A percentile compares a stretch with the other conserved stretches of the same genome.
Evolutionary conservation across 2,888 invertebrate species (phyloP).

Genomic region (Heliconius ismenius): DNA sequence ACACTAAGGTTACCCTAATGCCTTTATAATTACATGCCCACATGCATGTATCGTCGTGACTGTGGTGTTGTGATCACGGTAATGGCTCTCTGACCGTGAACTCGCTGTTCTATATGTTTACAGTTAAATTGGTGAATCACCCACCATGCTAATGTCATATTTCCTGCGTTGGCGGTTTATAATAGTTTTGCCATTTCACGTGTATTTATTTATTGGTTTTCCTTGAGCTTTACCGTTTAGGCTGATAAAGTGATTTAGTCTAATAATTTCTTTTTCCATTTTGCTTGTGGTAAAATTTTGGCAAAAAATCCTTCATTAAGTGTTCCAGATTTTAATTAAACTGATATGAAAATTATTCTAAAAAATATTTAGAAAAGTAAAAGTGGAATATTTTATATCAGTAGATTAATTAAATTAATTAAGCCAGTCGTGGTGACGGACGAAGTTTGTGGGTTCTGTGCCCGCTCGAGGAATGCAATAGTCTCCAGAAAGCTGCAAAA

Average conservation of each 20-base stretch:
- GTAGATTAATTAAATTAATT: no score
- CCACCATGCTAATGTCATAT: constrained; percentile 16
- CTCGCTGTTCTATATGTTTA: constrained; percentile 56
- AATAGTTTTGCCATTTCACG: neutral
- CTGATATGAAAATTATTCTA: no score
- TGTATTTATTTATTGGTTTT: neutral
- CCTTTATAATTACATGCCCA: constrained; percentile 75
- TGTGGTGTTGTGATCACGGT: constrained; percentile 57
- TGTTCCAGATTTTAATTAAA: no score
- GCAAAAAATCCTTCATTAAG: no score
- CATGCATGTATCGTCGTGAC: constrained; percentile 67
- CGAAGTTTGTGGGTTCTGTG: no score
- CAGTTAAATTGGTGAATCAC: constrained; percentile 58
- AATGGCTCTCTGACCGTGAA: constrained; percentile 58
- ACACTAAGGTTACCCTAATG: constrained; percentile 67
- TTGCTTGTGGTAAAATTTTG: no score
- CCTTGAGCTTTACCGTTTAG: neutral
- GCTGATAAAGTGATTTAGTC: neutral
- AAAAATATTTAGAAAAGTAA: no score
- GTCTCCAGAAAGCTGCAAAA: no score
- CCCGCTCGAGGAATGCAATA: no score
- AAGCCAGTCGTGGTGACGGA: no score
- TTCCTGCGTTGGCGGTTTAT: neutral
- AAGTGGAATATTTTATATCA: no score
- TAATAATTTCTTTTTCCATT: no score